Percentiles rank a stretch among this genome's conserved stretches.
These are phyloP conservation scores for Hololepta plana DNA, from an alignment of 2,888 invertebrate species.

Conservation along the genomic window DNA sequence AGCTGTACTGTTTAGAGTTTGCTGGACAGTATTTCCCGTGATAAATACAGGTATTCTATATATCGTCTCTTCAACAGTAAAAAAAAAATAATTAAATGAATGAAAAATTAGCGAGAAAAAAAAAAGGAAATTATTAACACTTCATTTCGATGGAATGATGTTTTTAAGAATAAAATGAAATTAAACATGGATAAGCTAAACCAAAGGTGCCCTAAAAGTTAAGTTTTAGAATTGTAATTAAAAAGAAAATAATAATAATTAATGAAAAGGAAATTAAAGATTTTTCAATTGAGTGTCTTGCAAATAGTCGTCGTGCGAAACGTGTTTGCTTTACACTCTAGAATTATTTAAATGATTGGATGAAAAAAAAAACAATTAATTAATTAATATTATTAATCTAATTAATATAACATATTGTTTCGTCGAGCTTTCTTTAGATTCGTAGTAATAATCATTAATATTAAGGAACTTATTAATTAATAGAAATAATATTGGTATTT, in stretches of 20 bases:
- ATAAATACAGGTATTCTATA: conserved; percentile 25
- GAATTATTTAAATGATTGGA: conserved; percentile 8
- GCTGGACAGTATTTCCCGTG: conserved; percentile 22
- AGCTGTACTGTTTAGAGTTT: conserved; percentile 21
- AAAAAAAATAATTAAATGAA: conserved; percentile 2
- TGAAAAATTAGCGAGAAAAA: neutral
- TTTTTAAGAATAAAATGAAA: conserved; percentile 24
- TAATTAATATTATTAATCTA: too few species aligned
- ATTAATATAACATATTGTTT: too few species aligned
- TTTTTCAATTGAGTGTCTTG: neutral
- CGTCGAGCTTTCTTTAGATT: conserved; percentile 19
- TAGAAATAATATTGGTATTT: conserved; percentile 3
- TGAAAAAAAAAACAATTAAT: conserved; percentile 5
- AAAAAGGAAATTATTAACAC: neutral
- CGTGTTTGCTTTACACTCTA: too few species aligned
- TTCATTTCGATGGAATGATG: conserved; percentile 2
- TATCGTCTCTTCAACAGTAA: too few species aligned
- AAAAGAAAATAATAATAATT: too few species aligned
- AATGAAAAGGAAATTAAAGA: conserved; percentile 7
- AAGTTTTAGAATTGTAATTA: conserved; percentile 30
- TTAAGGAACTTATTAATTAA: conserved; percentile 4
- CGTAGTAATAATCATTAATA: conserved; percentile 4
- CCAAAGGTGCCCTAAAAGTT: conserved; percentile 70
- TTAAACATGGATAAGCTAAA: conserved; percentile 45
- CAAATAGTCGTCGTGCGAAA: conserved; percentile 1